Evolutionary conservation across 2,888 invertebrate species (phyloP), one percentile per base, ranked within the genome.

Genomic region (Calephelis perditalis): DNA sequence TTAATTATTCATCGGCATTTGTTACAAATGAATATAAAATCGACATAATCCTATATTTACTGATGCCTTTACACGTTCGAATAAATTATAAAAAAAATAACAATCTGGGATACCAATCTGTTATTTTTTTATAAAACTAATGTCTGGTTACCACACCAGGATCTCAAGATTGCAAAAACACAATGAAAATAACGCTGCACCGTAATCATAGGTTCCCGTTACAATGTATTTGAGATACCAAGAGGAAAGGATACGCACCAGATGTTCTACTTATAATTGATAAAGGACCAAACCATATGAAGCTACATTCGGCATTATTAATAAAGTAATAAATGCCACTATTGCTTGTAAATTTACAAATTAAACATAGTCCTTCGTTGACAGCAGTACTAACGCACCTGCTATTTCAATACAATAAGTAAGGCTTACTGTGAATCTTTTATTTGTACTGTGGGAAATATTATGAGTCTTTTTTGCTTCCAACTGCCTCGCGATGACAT

Each of bases 401-500:
- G 87, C 84, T 76, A 72, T 70, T 60, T 66, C 63, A 64, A 61
- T 67, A 69, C 65, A 66, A 69, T 73, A 68, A 72, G 72, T 73
- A 75, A 73, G 69, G 71, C 72, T 78, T 79, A 78, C 75, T 75
- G 72, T 73, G 70, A 78, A 78, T 73, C 75, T 74, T 72, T 74
- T 79, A 76, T 78, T 71, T 70, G 67, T 65, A 70, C 63, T 83
- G 84, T 86, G 86, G 78, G 86, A 86, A 84, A 68, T 67, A 64
- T 67, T 65, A 62, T 61, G 63, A 66, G 63, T 62, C 65, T 65
- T 68, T 72, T 73, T 68, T 68, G 63, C 63, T 61, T 15, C n/a
- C n/a, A 68, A 68, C 67, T 67, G 68, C 69, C 70, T 68, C 63
- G 35, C 35, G 12, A 37, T 65, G 61, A 60, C 60, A 63, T 62